A percentile compares a stretch with the other conserved stretches of the same genome.
These are phyloP conservation scores for Antheraea mylitta DNA, from an alignment of 1,140 invertebrate genomes.

Conservation along the genomic window DNA sequence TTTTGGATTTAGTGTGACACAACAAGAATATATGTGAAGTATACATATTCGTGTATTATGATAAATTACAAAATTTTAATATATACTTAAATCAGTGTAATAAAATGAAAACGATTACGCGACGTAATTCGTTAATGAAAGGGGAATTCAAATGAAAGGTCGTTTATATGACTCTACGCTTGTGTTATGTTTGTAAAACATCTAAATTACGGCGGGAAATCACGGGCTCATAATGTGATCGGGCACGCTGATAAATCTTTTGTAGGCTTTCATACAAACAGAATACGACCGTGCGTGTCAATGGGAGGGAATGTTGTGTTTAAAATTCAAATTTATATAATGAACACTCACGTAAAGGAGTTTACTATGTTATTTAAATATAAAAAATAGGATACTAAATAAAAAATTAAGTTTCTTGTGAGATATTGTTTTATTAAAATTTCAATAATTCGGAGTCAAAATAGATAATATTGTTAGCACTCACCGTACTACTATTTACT, in stretches of 20 bases:
- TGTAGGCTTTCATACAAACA: neutral
- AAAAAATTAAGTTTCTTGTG: too few relatives aligned
- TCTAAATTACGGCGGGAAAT: neutral
- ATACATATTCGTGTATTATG: too few relatives aligned
- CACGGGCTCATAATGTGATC: neutral
- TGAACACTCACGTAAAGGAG: neutral
- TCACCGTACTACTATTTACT: too few relatives aligned
- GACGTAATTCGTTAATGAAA: neutral
- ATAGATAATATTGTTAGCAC: too few relatives aligned
- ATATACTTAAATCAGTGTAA: neutral
- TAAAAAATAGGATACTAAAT: too few relatives aligned
- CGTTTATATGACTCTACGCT: constrained; percentile 1
- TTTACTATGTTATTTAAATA: too few relatives aligned
- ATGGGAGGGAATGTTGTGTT: neutral
- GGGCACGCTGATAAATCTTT: neutral
- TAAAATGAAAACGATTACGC: neutral
- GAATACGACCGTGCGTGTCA: neutral
- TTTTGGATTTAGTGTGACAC: too few relatives aligned
- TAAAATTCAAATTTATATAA: neutral
- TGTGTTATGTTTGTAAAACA: neutral
- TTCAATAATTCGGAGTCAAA: too few relatives aligned
- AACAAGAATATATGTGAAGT: too few relatives aligned
- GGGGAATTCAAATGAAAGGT: neutral
- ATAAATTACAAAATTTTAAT: neutral
- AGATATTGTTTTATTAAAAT: too few relatives aligned